Evolutionary conservation across 2,888 invertebrate genomes (phyloP).

Genomic region (Corythucha ciliata): DNA sequence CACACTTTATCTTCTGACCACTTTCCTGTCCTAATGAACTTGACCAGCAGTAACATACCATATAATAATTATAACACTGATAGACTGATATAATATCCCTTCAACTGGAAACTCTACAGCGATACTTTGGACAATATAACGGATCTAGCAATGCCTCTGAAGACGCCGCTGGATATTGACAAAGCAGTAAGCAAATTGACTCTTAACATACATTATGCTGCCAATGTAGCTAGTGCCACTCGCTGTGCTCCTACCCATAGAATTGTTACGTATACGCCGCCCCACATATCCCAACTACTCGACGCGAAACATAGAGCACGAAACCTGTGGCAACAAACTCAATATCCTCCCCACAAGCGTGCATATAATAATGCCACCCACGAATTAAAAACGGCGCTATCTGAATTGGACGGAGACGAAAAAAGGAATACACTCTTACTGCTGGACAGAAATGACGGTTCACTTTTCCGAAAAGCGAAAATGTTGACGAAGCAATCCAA

Average conservation of each 20-base stretch:
- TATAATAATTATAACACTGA: background rate
- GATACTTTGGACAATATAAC: no score
- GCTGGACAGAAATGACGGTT: background rate
- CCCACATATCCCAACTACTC: background rate
- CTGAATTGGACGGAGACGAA: background rate
- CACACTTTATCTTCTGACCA: background rate
- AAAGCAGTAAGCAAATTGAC: conserved; percentile 3
- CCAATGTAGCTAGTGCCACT: background rate
- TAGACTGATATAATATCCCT: conserved; percentile 1
- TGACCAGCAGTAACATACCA: background rate
- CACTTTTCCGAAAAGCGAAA: background rate
- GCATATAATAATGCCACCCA: background rate
- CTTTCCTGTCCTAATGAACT: background rate
- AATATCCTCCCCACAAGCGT: background rate
- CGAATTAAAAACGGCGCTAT: conserved; percentile 8
- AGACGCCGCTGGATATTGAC: conserved; percentile 8
- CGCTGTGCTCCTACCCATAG: background rate
- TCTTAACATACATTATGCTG: background rate
- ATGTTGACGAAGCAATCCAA: background rate
- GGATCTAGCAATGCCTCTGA: conserved; percentile 6
- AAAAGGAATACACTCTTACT: background rate
- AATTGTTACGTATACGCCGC: background rate
- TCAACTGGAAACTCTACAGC: conserved; percentile 8
- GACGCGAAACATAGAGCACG: background rate
- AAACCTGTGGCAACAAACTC: background rate